Base-by-base conservation (phyloP, 2,888 invertebrate genomes). In the Ceraclea dissimilis region DNA sequence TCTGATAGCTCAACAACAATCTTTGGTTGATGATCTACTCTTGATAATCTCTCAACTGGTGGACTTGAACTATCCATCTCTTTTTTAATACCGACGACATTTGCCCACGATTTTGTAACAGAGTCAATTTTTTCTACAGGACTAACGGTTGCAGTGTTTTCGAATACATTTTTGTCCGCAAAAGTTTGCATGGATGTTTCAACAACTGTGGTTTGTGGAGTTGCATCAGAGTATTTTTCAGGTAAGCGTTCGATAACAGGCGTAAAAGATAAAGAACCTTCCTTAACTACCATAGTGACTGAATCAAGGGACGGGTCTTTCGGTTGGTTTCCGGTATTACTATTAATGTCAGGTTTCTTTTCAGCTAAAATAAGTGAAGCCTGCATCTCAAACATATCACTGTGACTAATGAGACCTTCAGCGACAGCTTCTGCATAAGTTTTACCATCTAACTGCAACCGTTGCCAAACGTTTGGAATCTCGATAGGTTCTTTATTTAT, bases 341-440 rank as follows among this genome's bases (percentile, higher is more conserved):
- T 8, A 8, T 39, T 4, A 39, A 13, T 16, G 16, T 39, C 39
- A 8, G 13, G 13, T 31, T 31, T 31, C 11, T 31, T 31, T n/a
- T n/a, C n/a, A n/a, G n/a, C n/a, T n/a, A n/a, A n/a, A 26, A 10
- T 26, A 26, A 26, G 10, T 6, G 26, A 4, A 26, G 26, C 4
- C 10, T 26, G 26, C 26, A 26, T 26, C 4, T 26, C 26, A 4
- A 26, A 26, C 13, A 43, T n/a, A 47, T 52, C 52, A 31, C 20
- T 26, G 16, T 20, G 52, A 52, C n/a, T 39, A 52, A 51, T 48
- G 2, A 17, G 44, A 20, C 65, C 66, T 64, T 78, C 76, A 17
- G 82, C 81, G 6, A 86, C 73, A 33, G 86, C 80, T 70, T 84
- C 82, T 18, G 87, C 87, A 65, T 87, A 87, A 0, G 86, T 84